Evolutionary conservation across 2,797 vertebrate species (phyloP), one percentile per base, ranked within the genome.

Genomic region (Cossypha polioptera): DNA sequence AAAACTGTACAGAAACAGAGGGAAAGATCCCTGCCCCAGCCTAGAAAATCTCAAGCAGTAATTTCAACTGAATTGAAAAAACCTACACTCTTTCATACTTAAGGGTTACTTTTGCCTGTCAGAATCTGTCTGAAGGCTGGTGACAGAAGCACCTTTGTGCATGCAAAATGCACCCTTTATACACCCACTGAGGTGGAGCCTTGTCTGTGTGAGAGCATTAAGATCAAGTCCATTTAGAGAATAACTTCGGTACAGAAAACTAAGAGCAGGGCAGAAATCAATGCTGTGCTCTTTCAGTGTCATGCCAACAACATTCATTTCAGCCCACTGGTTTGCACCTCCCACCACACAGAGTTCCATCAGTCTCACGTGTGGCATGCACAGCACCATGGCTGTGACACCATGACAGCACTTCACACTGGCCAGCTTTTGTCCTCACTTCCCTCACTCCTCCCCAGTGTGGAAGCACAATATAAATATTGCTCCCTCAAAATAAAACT

Each of bases 301-400:
- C 50, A 53, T 26, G 8, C 7, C 35, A 66, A 38, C 0, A 1
- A 25, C 38, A 38, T 38, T 42, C 2, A 25, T 55, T 83, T 93
- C 50, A 72, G 19, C 25, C n/a, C 29, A 6, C 11, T 83, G 38
- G 16, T 33, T 82, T 61, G 20, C 3, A 13, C 18, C 35, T 74
- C 12, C 10, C 26, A 62, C 48, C 29, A 79, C 35, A 21, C 4
- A 19, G 24, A 62, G 20, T n/a, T 75, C 40, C 29, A 29, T 24
- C 40, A 40, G 3, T 51, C 35, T 35, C 16, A 4, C 1, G 29
- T 3, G 19, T 63, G 29, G 4, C 54, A 38, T 12, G 42, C 36
- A 38, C 38, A 10, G 24, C 36, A n/a, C 33, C 16, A 11, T 1
- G 35, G 26, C 31, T 78, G 33, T 0, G 0, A 22, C 43, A 66